A percentile compares a stretch with the other conserved stretches of the same genome.
Evolutionary conservation across 2,113 vertebrate genomes (phyloP).

Genomic region (Tympanuchus pallidicinctus): DNA sequence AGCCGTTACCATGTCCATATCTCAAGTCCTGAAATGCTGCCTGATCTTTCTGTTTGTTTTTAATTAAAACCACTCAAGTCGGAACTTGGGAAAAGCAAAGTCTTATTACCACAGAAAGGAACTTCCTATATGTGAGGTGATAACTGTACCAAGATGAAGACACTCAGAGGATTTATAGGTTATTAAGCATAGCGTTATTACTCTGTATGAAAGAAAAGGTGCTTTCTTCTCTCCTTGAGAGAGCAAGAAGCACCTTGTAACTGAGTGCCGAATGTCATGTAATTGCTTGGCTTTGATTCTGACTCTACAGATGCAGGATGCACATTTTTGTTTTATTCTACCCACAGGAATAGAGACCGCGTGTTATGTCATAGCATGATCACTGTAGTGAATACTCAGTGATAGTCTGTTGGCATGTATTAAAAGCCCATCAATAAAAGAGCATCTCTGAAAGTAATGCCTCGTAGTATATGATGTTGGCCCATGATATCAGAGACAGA

Average conservation of each 20-base stretch:
- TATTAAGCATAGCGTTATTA: background rate
- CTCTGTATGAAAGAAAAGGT: background rate
- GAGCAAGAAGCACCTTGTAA: background rate
- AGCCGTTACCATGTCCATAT: background rate
- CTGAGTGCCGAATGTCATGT: background rate
- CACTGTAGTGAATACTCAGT: background rate
- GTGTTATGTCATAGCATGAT: background rate
- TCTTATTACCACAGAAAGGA: background rate
- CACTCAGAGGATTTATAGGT: background rate
- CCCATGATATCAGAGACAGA: no score
- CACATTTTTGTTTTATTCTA: background rate
- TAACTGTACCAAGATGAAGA: background rate
- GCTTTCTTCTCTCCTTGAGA: background rate
- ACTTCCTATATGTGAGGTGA: background rate
- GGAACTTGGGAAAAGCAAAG: background rate
- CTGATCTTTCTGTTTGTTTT: background rate
- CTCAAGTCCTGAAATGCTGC: background rate
- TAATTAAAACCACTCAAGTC: background rate
- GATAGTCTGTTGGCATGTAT: background rate
- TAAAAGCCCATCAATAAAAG: background rate
- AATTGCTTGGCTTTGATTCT: background rate
- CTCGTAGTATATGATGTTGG: no score
- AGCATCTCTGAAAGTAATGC: no score
- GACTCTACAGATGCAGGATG: background rate
- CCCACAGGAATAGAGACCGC: background rate